Conservation (phyloP, 2,797 vertebrate genomes). For the Anolis apletophallus region DNA sequence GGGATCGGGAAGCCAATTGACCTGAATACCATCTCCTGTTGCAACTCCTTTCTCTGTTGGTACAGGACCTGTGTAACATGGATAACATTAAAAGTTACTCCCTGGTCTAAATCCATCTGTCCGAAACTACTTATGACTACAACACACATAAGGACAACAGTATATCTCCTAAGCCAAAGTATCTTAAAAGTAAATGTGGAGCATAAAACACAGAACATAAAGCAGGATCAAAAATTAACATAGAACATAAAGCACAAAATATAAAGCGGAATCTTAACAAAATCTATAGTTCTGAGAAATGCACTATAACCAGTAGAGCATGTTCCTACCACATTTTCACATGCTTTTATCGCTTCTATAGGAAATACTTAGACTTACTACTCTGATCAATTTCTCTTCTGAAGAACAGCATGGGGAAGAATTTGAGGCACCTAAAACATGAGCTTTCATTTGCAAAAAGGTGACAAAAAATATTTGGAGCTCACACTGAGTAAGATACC, state of each 20-base stretch:
- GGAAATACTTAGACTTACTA: too few species aligned
- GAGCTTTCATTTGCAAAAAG: too few species aligned
- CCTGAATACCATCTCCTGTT: conserved; percentile 72
- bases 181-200: neutral
- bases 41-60: conserved; percentile 68
- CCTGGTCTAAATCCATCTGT: neutral
- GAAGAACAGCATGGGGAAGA: too few species aligned
- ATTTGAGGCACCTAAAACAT: too few species aligned
- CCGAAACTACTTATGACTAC: neutral
- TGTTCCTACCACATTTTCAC: too few species aligned
- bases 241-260: neutral
- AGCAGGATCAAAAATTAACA: neutral
- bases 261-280: neutral
- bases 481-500: neutral
- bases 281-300: too few species aligned
- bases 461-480: neutral
- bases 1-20: conserved; percentile 75
- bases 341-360: too few species aligned
- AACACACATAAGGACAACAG: neutral
- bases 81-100: conserved; percentile 7
- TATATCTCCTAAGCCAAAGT: neutral
- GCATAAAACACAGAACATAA: neutral
- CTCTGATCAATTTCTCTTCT: too few species aligned
- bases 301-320: too few species aligned
- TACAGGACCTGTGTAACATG: conserved; percentile 73